Evolutionary conservation across 2,888 invertebrate species (phyloP).

Genomic region (Aphodius sticticus): DNA sequence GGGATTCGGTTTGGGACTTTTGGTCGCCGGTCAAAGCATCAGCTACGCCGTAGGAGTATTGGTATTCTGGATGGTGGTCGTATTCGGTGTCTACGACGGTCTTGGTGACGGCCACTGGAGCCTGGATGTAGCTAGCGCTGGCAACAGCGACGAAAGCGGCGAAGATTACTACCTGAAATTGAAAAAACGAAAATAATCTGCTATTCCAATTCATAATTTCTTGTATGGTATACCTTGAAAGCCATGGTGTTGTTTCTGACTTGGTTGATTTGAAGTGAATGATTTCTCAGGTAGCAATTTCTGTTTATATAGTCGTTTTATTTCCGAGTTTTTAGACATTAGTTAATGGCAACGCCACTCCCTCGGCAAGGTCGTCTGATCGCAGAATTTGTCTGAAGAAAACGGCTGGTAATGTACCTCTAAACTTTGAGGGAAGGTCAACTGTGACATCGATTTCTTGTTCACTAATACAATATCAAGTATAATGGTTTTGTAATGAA

Average conservation of each 20-base stretch:
- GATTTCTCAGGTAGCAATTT: too few relatives aligned
- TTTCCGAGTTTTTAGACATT: too few relatives aligned
- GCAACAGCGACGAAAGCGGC: slow-evolving; percentile 35
- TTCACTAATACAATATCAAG: too few relatives aligned
- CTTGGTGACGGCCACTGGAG: slow-evolving; percentile 26
- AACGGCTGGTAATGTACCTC: too few relatives aligned
- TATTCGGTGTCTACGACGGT: slow-evolving; percentile 49
- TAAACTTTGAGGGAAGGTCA: too few relatives aligned
- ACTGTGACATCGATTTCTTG: too few relatives aligned
- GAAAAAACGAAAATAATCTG: not conserved
- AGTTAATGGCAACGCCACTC: too few relatives aligned
- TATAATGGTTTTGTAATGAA: too few relatives aligned
- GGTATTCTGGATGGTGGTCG: slow-evolving; percentile 63
- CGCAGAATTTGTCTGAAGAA: too few relatives aligned
- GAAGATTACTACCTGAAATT: slow-evolving; percentile 32
- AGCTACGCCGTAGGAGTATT: slow-evolving; percentile 66
- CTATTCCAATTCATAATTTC: not conserved
- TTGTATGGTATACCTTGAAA: not conserved
- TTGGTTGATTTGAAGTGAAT: too few relatives aligned
- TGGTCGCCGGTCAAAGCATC: slow-evolving; percentile 66
- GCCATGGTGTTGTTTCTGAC: not conserved
- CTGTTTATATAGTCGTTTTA: too few relatives aligned
- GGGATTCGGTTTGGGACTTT: slow-evolving; percentile 69
- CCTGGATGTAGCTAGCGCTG: slow-evolving; percentile 34
- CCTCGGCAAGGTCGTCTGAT: too few relatives aligned